phyloP scores from a whole-genome alignment of 1,140 invertebrate genomes.

The Rhopalosiphum padi region DNA sequence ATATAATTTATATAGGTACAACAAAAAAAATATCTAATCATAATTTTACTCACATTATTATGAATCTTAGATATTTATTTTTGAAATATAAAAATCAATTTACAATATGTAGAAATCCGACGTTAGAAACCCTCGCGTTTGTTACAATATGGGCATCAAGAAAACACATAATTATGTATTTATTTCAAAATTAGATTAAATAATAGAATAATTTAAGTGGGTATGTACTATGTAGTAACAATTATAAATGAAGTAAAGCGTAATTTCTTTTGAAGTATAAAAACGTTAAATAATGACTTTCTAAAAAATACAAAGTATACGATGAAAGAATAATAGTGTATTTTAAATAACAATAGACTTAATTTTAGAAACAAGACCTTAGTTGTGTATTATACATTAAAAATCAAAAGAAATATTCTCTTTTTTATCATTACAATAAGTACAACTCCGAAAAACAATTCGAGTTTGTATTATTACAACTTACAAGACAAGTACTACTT shows the following conservation, averaged over 20 bases:
- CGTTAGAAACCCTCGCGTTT: not conserved
- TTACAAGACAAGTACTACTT: not conserved
- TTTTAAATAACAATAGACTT: conserved; percentile 39
- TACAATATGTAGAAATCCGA: not conserved
- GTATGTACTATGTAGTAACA: not conserved
- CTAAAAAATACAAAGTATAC: not conserved
- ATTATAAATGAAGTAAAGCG: not conserved
- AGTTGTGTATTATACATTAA: not conserved
- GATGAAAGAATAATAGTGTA: not conserved
- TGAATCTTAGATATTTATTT: not conserved
- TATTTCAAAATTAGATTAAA: not conserved
- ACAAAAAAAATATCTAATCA: not conserved
- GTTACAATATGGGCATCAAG: not conserved
- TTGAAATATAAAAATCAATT: not conserved
- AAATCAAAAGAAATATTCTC: conserved; percentile 29
- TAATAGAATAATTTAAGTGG: conserved; percentile 28
- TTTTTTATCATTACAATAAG: conserved; percentile 12
- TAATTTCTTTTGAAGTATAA: not conserved
- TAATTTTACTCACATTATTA: not conserved
- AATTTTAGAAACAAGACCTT: not conserved
- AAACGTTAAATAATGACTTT: conserved; percentile 22
- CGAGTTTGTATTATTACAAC: not conserved
- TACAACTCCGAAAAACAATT: not conserved
- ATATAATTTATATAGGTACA: no score
- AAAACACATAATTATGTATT: not conserved